A percentile compares a stretch with the other conserved stretches of the same genome.
phyloP scores from a whole-genome alignment of 2,888 invertebrate species.

The Empis livida region DNA sequence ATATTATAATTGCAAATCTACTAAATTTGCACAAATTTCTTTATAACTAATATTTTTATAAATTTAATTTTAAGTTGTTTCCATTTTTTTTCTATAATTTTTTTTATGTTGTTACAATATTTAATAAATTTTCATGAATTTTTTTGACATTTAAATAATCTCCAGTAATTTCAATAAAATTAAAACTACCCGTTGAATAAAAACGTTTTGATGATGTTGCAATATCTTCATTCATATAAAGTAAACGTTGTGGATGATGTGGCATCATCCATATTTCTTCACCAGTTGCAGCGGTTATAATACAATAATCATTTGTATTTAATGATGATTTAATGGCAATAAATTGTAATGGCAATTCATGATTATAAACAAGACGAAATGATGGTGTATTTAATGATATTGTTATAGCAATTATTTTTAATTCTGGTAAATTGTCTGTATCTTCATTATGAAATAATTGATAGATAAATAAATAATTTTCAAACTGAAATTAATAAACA shows the following conservation, averaged over 20 bases:
- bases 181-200: background rate
- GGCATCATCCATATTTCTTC: constrained; percentile 27
- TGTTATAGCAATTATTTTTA: constrained; percentile 27
- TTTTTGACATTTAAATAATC: background rate
- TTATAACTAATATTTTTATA: no score
- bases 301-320: constrained; percentile 26
- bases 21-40: no score
- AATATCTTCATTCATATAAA: background rate
- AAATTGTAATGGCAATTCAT: constrained; percentile 22
- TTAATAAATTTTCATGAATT: constrained; percentile 1
- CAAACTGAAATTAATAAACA: constrained; percentile 4
- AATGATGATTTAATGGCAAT: constrained; percentile 18
- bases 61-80: no score
- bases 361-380: constrained; percentile 24
- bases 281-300: constrained; percentile 20
- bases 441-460: constrained; percentile 4
- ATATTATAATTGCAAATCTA: no score
- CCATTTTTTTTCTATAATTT: background rate
- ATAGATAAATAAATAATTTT: constrained; percentile 11
- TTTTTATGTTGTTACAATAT: background rate
- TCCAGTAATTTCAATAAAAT: background rate
- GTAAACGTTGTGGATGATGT: background rate
- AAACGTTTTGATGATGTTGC: constrained; percentile 1
- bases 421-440: constrained; percentile 15
- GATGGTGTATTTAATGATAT: constrained; percentile 26